Base-by-base conservation (phyloP, 2,797 vertebrate genomes). In the Phrynocephalus guinanensis region DNA sequence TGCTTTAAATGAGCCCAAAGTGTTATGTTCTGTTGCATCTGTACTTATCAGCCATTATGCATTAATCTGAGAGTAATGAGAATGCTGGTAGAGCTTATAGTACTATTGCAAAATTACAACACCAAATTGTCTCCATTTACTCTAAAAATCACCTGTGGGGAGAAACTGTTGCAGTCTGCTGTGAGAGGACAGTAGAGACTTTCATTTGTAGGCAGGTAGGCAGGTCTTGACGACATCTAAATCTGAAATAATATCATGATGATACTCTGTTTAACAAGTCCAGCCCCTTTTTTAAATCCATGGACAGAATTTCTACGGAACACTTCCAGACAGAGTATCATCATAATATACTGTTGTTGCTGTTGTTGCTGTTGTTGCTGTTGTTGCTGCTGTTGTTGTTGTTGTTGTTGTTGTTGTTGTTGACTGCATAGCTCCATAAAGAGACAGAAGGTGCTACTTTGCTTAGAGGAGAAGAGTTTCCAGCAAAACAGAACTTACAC, bases 101-200 rank as follows among this genome's bases (percentile, higher is more conserved):
- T 83, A 92, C n/a, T 82, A 5, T 4, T 1, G 71, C 73, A 68
- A 22, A 88, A 89, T 75, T 77, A 75, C 86, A 77, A 67, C 6
- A 0, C 70, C 89, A 84, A 87, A 13, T 91, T 56, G 10, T 50
- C 18, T 86, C 79, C 70, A 92, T 22, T 1, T 20, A 30, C 72
- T n/a, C 1, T 30, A 7, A 1, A 84, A 87, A 76, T 0, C 15
- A 48, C 9, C 10, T 75, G 80, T 24, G 48, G 26, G 24, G 91
- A 50, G 28, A 75, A 76, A 63, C 20, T 15, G 10, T 16, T 44
- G 60, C 11, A 13, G 20, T 48, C 3, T 68, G 28, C 28, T 30
- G 18, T 8, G 3, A 63, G 38, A 67, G 5, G 44, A 10, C 10
- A 52, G 22, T 24, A 52, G 15, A 33, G 50, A 56, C 50, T 56